Conservation (phyloP, 2,797 vertebrate species). For the Choloepus didactylus region DNA sequence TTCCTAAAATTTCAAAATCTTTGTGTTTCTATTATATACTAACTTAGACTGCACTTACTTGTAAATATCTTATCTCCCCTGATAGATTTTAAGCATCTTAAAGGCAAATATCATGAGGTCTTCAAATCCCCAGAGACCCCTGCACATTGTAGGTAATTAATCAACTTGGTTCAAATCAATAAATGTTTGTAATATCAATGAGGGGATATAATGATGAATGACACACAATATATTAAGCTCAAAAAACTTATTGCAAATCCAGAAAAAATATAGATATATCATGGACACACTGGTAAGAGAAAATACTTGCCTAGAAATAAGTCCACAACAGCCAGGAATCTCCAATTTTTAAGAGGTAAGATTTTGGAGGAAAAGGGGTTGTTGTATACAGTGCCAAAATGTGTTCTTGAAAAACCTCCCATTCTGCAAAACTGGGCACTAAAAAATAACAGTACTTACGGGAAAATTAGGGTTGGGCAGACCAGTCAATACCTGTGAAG, state of each 20-base stretch:
- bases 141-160: background rate
- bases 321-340: background rate
- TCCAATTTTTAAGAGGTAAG: constrained; percentile 1
- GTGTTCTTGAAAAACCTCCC: background rate
- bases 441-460: background rate
- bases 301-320: constrained; percentile 13
- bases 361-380: background rate
- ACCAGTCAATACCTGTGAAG: background rate
- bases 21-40: background rate
- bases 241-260: constrained; percentile 4
- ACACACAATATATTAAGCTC: background rate
- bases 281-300: background rate
- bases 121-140: background rate
- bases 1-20: background rate
- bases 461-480: background rate
- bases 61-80: background rate
- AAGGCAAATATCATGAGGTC: constrained; percentile 32
- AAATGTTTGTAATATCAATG: background rate
- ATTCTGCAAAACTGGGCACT: background rate
- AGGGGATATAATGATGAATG: background rate
- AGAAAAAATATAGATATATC: background rate
- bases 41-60: background rate
- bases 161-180: background rate
- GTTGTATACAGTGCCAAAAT: background rate
- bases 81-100: background rate